Base-by-base conservation (phyloP, 2,888 invertebrate species). In the Hartigia nigra region DNA sequence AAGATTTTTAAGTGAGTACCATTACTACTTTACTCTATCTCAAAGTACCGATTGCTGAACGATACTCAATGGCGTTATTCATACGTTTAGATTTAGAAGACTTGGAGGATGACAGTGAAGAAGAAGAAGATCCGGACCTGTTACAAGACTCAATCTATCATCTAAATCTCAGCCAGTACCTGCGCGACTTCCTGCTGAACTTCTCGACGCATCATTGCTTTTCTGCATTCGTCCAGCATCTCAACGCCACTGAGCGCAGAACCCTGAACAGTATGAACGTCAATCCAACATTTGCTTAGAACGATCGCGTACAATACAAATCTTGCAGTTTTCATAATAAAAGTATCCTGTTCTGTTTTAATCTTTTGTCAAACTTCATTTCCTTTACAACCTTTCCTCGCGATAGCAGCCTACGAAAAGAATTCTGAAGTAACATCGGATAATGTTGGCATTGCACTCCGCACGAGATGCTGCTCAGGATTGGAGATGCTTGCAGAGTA, bases 191-290 rank as follows among this genome's bases (percentile, higher is more conserved):
- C 86, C 86, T 95, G 12, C 92, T 93, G 80, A 94, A 94, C 37
- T 94, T 95, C 78, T 94, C 94, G 11, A 93, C 92, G 74, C 94
- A 94, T 87, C 94, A 94, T 79, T 94, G 93, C 84, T 95, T 95
- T 84, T 91, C 91, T 4, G 93, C 92, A 83, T 95, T 95, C 87
- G 92, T 92, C 76, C 93, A 93, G 78, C 95, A 95, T 88, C 92
- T 95, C 55, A 95, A 92, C 83, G 91, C 92, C 12, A 86, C 91
- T 1, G 95, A 95, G 86, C 92, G 93, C 81, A 92, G 92, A 84
- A 92, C 93, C 3, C 89, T 95, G 72, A 88, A 85, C 69, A 89
- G 82, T 81, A 83, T 91, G 72, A 89, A 88, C 77, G 89, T 90
- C 76, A 88, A 84, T 74, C 80, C 80, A 69, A 79, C 86, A 74